Percentiles rank a stretch among this genome's conserved stretches.
Evolutionary conservation across 2,888 invertebrate species (phyloP).

Genomic region (Heterodera filipjevi): DNA sequence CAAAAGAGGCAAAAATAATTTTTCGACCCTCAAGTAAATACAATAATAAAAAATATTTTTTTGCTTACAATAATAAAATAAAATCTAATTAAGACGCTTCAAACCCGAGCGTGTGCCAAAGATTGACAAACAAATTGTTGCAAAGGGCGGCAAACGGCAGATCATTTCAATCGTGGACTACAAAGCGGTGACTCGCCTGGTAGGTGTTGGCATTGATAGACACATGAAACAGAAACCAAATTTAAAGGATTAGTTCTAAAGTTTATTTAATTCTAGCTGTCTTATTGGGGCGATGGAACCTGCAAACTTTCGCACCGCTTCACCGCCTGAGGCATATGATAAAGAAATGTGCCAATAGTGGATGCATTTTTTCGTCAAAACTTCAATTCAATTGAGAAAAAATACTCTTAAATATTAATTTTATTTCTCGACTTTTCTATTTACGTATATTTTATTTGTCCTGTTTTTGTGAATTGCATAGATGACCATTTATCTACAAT

Average conservation of each 20-base stretch:
- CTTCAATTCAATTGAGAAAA: no score
- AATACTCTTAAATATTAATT: no score
- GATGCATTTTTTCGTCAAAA: no score
- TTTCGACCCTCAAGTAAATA: conserved; percentile 19
- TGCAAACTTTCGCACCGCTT: conserved; percentile 17
- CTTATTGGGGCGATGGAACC: conserved; percentile 25
- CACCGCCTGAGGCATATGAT: not conserved
- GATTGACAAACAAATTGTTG: not conserved
- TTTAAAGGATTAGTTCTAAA: not conserved
- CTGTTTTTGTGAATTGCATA: no score
- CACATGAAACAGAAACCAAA: no score
- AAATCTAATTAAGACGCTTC: conserved; percentile 3
- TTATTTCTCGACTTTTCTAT: no score
- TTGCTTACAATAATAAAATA: not conserved
- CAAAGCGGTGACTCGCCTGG: conserved; percentile 7
- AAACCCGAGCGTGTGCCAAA: not conserved
- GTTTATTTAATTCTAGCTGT: conserved; percentile 1
- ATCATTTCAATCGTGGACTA: conserved; percentile 20
- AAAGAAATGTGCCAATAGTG: no score
- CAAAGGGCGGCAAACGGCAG: not conserved
- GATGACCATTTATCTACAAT: no score
- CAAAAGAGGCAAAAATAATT: conserved; percentile 48
- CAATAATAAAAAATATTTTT: not conserved
- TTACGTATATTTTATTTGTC: no score
- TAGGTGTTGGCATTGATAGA: conserved; percentile 8